Base-by-base conservation (phyloP, 1,140 invertebrate species). In the Caenorhabditis briggsae region DNA sequence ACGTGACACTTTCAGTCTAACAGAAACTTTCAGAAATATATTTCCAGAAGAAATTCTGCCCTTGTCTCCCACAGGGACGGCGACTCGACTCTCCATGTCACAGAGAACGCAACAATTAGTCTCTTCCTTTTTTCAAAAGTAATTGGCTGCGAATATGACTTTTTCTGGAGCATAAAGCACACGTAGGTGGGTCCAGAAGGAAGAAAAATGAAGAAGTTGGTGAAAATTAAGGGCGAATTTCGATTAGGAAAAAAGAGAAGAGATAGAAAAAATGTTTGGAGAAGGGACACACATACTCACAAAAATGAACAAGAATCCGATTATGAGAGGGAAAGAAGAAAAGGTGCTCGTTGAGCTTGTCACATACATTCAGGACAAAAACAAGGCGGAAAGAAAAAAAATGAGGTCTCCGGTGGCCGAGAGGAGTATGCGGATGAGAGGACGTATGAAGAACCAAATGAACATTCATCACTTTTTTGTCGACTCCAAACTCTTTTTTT, bases 301-400 rank as follows among this genome's bases (percentile, higher is more conserved):
- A 78, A 48, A 78, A 78, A 50, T 78, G 70, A 78, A 78, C 70
- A 50, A 78, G 70, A 78, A 78, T 78, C 70, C 70, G 70, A 78
- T 78, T 78, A 78, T 48, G 70, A 78, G 46, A 78, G n/a, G 56
- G n/a, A 58, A 20, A n/a, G n/a, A 70, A 18, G 64, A 70, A 70
- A 70, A 78, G 70, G 70, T 78, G 70, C 70, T 78, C 70, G 46
- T 23, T 78, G 70, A 78, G 70, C 70, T 78, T 78, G 70, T 78
- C 70, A 78, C 46, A 50, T 50, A 50, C 70, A 78, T 78, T 78
- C 70, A 78, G 70, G 46, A 18, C 43, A 12, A 70, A 70, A 70
- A 70, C 33, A 70, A 46, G 64, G 50, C 43, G n/a, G 65, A 43
- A 50, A 41, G 11, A 33, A 12, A 14, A 78, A 78, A 78, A 20